These are phyloP conservation scores for Rafetus swinhoei DNA, from an alignment of 2,113 vertebrate genomes.

Conservation along the genomic window DNA sequence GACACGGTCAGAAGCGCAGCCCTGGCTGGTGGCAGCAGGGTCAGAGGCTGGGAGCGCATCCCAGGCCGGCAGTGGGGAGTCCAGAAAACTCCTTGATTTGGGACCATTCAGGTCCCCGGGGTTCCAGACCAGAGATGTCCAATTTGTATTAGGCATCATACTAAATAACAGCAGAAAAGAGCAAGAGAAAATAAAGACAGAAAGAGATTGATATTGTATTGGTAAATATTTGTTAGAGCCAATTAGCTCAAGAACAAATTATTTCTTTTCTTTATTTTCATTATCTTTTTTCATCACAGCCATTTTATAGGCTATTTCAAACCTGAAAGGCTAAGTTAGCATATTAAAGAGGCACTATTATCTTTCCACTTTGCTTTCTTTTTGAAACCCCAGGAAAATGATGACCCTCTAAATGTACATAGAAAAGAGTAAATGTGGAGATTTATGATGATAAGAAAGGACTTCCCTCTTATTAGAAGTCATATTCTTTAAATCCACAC, in stretches of 20 bases:
- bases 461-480: conserved; percentile 17
- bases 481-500: not conserved
- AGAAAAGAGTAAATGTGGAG: conserved; percentile 47
- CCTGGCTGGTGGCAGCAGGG: too few species aligned
- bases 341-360: conserved; percentile 25
- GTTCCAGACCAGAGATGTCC: too few species aligned
- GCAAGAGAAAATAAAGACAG: not conserved
- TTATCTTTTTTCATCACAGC: conserved; percentile 12
- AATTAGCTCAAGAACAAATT: conserved; percentile 10
- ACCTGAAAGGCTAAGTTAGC: not conserved
- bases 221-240: not conserved
- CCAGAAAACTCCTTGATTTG: too few species aligned
- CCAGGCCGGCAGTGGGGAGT: too few species aligned
- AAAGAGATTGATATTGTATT: not conserved
- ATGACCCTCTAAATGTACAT: not conserved
- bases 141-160: not conserved
- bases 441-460: conserved; percentile 16
- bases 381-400: conserved; percentile 39
- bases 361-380: not conserved
- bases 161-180: not conserved
- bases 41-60: too few species aligned
- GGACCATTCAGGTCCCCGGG: too few species aligned
- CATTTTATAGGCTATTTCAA: conserved; percentile 13
- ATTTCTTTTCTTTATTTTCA: conserved; percentile 3
- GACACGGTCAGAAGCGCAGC: too few species aligned